Base-by-base conservation (phyloP, 92 coral and sea anemone species). In the Phenganax stokvisi region DNA sequence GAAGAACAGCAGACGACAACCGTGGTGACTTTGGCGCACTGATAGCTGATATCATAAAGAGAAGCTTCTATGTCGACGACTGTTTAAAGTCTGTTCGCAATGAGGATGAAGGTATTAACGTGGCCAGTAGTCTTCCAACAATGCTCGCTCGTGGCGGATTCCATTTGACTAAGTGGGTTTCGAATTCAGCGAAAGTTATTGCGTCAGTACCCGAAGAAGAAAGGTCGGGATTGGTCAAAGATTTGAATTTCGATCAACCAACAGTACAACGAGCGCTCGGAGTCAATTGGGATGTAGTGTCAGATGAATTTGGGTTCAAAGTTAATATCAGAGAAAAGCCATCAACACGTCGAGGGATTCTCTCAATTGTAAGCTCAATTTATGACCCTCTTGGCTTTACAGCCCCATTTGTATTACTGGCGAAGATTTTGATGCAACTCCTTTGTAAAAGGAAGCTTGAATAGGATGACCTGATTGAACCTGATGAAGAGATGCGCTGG, bases 31-130 rank as follows among this genome's bases (percentile, higher is more conserved):
- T 80, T 30, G 81, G 77, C 52, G 57, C 17, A 8, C 37, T 54
- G n/a, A 73, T 80, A 10, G 71, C 76, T 8, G 60, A 80, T n/a
- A 80, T 83, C 11, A 73, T 87, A 27, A 66, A 70, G 64, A 58
- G 75, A 5, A 87, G 85, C 52, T 80, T 87, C 76, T 87, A 87
- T 59, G 84, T 86, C 5, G 89, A 86, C 65, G 89, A 86, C 71
- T 86, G 88, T 61, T 54, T 86, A n/a, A 83, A 85, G 71, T 74
- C 86, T 3, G 88, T 76, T 52, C 15, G 82, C 54, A 65, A 87
- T 12, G 88, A 88, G 28, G 56, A 65, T 12, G 53, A 74, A 12
- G 88, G 85, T 63, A 75, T 81, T 67, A 69, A 17, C 9, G 52
- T 87, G 13, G 74, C 81, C 3, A 54, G 61, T 0, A 68, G 79